These are phyloP conservation scores for Siphamia tubifer DNA, from an alignment of 2,113 vertebrate genomes.

Conservation along the genomic window DNA sequence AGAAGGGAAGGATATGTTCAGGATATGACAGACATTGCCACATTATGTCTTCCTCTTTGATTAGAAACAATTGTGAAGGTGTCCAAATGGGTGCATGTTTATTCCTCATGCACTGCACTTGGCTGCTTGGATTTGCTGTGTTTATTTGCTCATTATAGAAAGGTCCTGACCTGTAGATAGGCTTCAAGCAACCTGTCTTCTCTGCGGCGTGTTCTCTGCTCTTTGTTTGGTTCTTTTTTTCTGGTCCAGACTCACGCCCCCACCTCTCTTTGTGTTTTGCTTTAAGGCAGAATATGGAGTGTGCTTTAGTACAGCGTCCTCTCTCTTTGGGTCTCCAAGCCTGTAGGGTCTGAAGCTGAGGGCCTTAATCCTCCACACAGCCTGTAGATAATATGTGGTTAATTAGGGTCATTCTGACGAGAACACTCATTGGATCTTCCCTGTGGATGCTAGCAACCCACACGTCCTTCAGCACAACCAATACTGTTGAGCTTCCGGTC, in stretches of 20 bases:
- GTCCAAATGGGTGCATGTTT: not conserved
- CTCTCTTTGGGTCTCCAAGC: constrained; percentile 51
- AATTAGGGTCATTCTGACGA: constrained; percentile 80
- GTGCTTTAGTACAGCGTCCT: constrained; percentile 35
- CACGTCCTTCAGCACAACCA: constrained; percentile 67
- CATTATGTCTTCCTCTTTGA: constrained; percentile 23
- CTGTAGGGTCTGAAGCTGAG: constrained; percentile 56
- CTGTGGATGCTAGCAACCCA: constrained; percentile 62
- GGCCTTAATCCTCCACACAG: constrained; percentile 72
- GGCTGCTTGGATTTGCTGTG: constrained; percentile 8
- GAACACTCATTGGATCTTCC: constrained; percentile 70
- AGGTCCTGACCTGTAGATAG: constrained; percentile 46
- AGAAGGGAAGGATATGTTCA: constrained; percentile 4
- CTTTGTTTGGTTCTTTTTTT: constrained; percentile 22
- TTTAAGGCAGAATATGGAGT: constrained; percentile 54
- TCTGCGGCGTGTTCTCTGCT: constrained; percentile 18
- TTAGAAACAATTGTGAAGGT: not conserved
- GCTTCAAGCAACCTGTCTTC: constrained; percentile 29
- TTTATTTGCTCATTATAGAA: constrained; percentile 57
- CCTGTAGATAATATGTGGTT: constrained; percentile 78
- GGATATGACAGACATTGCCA: constrained; percentile 35
- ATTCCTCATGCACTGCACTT: not conserved
- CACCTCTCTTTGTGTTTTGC: constrained; percentile 10
- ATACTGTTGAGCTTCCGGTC: constrained; percentile 20
- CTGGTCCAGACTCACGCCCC: constrained; percentile 9